Evolutionary conservation across 2,797 vertebrate genomes (phyloP).

Genomic region (Coilia nasus): DNA sequence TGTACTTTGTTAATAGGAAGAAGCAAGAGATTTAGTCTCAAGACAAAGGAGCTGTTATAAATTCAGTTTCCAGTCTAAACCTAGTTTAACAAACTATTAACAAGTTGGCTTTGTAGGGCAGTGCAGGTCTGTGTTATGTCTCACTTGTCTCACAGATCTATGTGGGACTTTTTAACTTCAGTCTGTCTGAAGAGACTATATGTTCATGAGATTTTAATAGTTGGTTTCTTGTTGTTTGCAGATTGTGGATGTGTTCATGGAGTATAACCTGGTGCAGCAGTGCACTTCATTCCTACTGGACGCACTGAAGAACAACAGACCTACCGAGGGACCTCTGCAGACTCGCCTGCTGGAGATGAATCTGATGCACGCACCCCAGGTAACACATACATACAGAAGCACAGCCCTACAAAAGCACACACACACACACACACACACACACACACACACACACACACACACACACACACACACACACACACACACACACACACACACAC

Average conservation of each 20-base stretch:
- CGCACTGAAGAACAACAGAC: conserved; percentile 87
- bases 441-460: background rate
- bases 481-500: background rate
- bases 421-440: background rate
- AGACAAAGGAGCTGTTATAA: no score
- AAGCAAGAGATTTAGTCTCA: no score
- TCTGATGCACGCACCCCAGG: conserved; percentile 92
- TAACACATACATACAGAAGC: no score
- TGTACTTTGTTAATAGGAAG: no score
- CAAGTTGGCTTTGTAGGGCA: no score
- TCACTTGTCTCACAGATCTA: background rate
- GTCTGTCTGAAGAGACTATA: background rate
- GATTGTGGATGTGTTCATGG: conserved; percentile 96
- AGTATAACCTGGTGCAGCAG: conserved; percentile 91
- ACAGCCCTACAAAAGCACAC: background rate
- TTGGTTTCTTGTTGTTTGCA: no score
- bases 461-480: background rate
- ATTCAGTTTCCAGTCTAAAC: no score
- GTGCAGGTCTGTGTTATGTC: background rate
- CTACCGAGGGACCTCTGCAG: conserved; percentile 88
- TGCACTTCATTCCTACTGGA: conserved; percentile 93
- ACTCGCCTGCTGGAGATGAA: conserved; percentile 94
- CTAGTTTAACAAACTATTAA: no score
- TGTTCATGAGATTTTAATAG: background rate
- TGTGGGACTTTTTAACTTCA: background rate